Conservation (phyloP, 2,113 vertebrate genomes). For the Indri indri region DNA sequence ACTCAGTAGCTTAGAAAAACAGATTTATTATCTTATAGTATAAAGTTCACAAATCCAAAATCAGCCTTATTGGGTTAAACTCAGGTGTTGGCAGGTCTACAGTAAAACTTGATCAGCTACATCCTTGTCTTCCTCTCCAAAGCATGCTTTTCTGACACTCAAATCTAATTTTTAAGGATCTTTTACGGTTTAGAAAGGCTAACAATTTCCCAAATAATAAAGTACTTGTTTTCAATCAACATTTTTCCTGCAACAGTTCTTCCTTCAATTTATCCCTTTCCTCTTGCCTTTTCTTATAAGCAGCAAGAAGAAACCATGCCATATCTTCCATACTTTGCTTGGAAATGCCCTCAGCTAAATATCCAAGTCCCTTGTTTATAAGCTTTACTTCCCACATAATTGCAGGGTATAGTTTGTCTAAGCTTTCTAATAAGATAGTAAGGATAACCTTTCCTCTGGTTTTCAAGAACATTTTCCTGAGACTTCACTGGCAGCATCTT, state of each 20-base stretch:
- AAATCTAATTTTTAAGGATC: background rate
- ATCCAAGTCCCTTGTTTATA: background rate
- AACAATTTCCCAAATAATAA: background rate
- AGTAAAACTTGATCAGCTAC: background rate
- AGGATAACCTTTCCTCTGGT: background rate
- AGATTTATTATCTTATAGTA: background rate
- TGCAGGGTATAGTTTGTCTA: background rate
- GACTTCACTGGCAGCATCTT: background rate
- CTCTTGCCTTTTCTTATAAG: background rate
- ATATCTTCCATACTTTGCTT: background rate
- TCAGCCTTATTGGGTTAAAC: background rate
- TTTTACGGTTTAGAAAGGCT: background rate
- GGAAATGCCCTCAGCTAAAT: background rate
- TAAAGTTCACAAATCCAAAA: background rate
- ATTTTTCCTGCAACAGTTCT: background rate
- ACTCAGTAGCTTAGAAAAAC: background rate
- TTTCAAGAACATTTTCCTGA: background rate
- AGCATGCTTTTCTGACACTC: background rate
- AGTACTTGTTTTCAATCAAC: background rate
- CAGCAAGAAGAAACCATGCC: background rate
- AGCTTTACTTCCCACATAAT: background rate
- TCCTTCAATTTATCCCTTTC: background rate
- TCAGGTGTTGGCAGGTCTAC: background rate
- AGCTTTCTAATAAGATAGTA: background rate
- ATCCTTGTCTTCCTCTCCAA: background rate